Conservation (phyloP, 2,113 vertebrate genomes). For the Verasper variegatus region DNA sequence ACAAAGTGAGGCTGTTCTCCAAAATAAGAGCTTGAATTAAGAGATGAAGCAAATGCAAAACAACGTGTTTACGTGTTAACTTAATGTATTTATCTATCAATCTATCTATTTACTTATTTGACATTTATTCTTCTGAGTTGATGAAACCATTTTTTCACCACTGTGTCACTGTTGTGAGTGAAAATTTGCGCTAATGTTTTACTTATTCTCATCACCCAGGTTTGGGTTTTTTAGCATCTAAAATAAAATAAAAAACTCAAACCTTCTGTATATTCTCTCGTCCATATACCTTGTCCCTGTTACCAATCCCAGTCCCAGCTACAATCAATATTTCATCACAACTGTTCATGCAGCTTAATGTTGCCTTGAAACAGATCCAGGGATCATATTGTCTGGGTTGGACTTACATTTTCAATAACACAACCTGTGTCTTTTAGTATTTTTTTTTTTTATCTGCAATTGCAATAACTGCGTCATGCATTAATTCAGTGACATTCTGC, state of each 20-base stretch:
- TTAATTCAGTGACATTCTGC: background rate
- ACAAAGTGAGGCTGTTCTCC: too few species aligned
- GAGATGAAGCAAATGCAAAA: too few species aligned
- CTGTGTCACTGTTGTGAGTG: background rate
- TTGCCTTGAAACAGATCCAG: constrained; percentile 45
- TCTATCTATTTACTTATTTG: constrained; percentile 28
- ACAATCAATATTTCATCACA: constrained; percentile 74
- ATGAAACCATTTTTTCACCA: background rate
- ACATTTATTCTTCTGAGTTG: background rate
- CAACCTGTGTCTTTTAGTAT: background rate
- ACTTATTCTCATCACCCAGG: background rate
- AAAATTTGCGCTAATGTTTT: background rate
- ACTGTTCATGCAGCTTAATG: constrained; percentile 44
- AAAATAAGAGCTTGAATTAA: too few species aligned
- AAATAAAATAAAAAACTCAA: too few species aligned
- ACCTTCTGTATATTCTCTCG: background rate
- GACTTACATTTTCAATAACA: background rate
- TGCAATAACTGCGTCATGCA: background rate
- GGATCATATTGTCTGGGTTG: constrained; percentile 12
- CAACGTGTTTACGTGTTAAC: too few species aligned
- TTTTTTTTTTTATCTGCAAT: background rate
- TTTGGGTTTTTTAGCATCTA: constrained; percentile 3
- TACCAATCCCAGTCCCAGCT: constrained; percentile 41
- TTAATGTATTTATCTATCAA: constrained; percentile 49
- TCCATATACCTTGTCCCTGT: constrained; percentile 29